Base-by-base conservation (phyloP, 2,888 invertebrate species). In the Smittia sp. region DNA sequence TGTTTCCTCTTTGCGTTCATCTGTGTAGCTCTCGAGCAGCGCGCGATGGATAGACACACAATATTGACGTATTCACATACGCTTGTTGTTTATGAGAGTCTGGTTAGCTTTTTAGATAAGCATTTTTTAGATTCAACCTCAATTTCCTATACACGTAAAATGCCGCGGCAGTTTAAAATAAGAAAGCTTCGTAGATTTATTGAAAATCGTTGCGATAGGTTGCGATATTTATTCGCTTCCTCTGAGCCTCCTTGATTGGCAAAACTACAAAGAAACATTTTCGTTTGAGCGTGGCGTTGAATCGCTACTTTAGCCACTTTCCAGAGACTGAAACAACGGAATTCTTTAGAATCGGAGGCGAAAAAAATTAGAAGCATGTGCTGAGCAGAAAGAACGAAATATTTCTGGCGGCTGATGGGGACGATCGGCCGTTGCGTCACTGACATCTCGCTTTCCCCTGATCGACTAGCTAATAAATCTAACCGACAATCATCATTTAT, bases 111-210 rank as follows among this genome's bases (percentile, higher is more conserved):
- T 68, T 72, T 72, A 62, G 38, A 58, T 62, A 72, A 72, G 62
- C 58, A 69, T 25, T 58, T 22, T 38, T 52, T 13, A 69, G 46
- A 24, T 72, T 62, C 72, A 72, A 72, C 72, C 72, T 72, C 72
- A 72, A 72, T 72, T 72, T 72, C 72, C 72, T 72, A 38, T 72
- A 72, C 72, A 72, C 72, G 72, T 72, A 62, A 72, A 69, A 72
- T n/a, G 18, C 15, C 7, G 3, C 15, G 4, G 11, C 22, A 2
- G n/a, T 58, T 58, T 46, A 58, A 58, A 58, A 58, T 18, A 58
- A 22, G 58, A 58, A 58, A 58, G 18, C 22, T 58, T 22, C 58
- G 58, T 22, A 58, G n/a, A 22, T 58, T 22, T 58, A 46, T 46
- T 46, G 46, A 58, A 58, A 58, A 7, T 22, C 20, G n/a, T 13